phyloP scores from a whole-genome alignment of 2,888 invertebrate species.

The Lepidochitona cinerea region DNA sequence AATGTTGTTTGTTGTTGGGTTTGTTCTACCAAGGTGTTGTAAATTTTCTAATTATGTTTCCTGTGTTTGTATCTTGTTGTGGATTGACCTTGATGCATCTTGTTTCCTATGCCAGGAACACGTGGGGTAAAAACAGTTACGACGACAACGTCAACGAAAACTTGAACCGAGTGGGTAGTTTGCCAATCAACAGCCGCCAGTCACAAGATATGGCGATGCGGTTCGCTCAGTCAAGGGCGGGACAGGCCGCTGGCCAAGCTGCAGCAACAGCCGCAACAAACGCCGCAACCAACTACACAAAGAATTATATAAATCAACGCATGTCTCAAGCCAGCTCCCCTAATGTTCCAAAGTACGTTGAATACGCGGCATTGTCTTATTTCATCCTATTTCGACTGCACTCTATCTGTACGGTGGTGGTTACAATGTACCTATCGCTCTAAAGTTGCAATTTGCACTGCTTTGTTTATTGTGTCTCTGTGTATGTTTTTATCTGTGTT shows the following conservation, averaged over 20 bases:
- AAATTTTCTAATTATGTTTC: too few relatives aligned
- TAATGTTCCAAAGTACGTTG: not conserved
- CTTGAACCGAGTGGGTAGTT: not conserved
- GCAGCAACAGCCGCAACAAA: not conserved
- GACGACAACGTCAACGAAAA: not conserved
- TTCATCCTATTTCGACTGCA: too few relatives aligned
- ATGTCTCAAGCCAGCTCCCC: not conserved
- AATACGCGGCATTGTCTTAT: too few relatives aligned
- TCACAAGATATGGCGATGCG: not conserved
- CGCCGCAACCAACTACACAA: not conserved
- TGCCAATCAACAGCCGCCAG: not conserved
- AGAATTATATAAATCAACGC: not conserved
- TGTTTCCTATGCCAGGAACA: not conserved
- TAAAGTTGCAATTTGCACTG: not conserved
- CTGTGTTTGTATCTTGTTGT: too few relatives aligned
- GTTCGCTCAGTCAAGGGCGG: not conserved
- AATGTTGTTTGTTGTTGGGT: too few relatives aligned
- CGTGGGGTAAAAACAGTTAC: not conserved
- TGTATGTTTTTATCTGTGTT: too few relatives aligned
- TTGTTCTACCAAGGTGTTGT: too few relatives aligned
- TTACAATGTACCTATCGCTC: too few relatives aligned
- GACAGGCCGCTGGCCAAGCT: not conserved
- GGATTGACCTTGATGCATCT: not conserved
- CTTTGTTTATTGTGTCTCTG: not conserved
- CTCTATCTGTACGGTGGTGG: too few relatives aligned